Evolutionary conservation across 1,140 invertebrate genomes (phyloP).

Genomic region (Procambarus clarkii): DNA sequence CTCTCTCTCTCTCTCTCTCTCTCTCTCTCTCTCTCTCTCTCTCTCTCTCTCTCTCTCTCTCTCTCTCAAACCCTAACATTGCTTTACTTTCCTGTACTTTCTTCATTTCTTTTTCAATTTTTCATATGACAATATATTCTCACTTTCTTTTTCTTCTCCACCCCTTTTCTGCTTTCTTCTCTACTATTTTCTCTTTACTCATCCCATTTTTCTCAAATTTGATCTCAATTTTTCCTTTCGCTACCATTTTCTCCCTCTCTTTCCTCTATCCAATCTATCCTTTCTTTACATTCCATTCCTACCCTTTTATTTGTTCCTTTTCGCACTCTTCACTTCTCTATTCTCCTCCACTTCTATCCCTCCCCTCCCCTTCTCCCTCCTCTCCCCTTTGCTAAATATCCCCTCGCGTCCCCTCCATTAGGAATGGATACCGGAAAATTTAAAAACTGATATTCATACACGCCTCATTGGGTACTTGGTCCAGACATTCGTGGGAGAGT

Average conservation of each 20-base stretch:
- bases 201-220: not conserved
- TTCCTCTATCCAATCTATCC: not conserved
- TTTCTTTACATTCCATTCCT: not conserved
- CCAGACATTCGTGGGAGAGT: not conserved
- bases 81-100: not conserved
- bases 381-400: not conserved
- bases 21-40: too few species aligned
- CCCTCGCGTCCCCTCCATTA: not conserved
- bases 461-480: not conserved
- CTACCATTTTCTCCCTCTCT: not conserved
- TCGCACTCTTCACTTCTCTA: not conserved
- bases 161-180: not conserved
- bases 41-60: too few species aligned
- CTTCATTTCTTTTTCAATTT: not conserved
- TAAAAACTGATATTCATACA: slow-evolving; percentile 14
- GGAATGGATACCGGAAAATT: not conserved
- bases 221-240: not conserved
- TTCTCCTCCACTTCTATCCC: not conserved
- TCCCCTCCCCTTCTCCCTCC: not conserved
- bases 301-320: too few species aligned
- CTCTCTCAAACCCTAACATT: too few species aligned
- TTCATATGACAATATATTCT: not conserved
- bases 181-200: not conserved
- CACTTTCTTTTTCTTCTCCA: not conserved
- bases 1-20: too few species aligned